These are phyloP conservation scores for Nematolebias whitei DNA, from an alignment of 2,113 vertebrate species.

Conservation along the genomic window DNA sequence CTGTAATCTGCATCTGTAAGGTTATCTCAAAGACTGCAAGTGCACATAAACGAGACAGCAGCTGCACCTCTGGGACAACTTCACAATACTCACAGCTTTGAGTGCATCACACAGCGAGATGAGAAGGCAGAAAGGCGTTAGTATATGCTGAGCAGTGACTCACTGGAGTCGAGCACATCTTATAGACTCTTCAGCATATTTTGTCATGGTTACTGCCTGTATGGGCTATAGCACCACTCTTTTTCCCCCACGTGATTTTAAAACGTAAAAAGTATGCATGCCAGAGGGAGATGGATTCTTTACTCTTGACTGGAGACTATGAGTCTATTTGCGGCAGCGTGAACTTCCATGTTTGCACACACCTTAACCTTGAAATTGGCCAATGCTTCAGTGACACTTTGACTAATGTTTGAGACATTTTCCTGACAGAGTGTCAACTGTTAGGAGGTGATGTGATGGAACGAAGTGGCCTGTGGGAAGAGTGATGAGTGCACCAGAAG, in stretches of 20 bases:
- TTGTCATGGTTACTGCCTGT: neutral
- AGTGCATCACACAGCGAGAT: neutral
- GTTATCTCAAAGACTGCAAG: neutral
- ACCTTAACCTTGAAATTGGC: conserved; percentile 3
- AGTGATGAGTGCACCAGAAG: neutral
- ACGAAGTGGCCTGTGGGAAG: neutral
- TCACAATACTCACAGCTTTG: neutral
- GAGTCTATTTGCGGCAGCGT: neutral
- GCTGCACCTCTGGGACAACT: neutral
- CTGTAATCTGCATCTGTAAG: neutral
- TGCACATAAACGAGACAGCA: neutral
- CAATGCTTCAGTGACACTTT: neutral
- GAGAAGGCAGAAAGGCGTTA: neutral
- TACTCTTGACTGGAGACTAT: neutral
- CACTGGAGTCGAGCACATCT: neutral
- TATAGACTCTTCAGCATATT: neutral
- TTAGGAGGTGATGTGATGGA: neutral
- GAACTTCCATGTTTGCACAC: neutral
- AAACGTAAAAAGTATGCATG: neutral
- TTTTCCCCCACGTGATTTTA: neutral
- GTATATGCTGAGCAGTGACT: neutral
- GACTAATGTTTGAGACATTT: neutral
- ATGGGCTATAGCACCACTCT: neutral
- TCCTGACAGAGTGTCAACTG: neutral
- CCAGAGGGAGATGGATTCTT: neutral